A percentile compares a stretch with the other conserved stretches of the same genome.
Conservation (phyloP, 1,140 invertebrate species). For the Trichomalopsis sarcophagae region DNA sequence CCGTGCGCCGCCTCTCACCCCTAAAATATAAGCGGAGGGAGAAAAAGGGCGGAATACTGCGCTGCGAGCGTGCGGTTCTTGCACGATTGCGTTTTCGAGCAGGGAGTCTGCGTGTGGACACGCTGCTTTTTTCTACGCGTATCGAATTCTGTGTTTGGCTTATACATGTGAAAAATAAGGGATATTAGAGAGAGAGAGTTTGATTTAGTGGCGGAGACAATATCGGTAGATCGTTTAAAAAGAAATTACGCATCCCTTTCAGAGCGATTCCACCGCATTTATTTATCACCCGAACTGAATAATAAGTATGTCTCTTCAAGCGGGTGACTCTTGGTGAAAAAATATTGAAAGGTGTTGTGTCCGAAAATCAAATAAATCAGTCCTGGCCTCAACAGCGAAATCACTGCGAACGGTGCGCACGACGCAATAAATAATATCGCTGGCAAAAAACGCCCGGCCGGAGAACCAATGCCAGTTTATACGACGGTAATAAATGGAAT, state of each 20-base stretch:
- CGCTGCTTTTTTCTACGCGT: neutral
- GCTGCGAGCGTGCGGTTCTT: neutral
- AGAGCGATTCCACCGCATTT: neutral
- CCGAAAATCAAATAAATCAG: slow-evolving; percentile 41
- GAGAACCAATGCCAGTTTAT: slow-evolving; percentile 32
- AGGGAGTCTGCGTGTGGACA: neutral
- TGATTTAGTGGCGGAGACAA: neutral
- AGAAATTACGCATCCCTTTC: neutral
- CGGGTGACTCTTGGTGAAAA: neutral
- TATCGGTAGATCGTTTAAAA: too few species aligned
- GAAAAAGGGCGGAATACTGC: slow-evolving; percentile 2
- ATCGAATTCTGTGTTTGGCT: neutral
- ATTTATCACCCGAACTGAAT: neutral
- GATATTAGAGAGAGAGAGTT: neutral
- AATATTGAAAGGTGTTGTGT: slow-evolving; percentile 8
- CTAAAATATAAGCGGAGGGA: neutral
- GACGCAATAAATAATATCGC: slow-evolving; percentile 35
- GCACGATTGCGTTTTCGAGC: neutral
- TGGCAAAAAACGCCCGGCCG: slow-evolving; percentile 27
- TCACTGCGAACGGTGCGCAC: neutral
- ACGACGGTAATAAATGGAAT: slow-evolving; percentile 45
- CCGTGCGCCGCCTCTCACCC: neutral
- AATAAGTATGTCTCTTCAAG: neutral
- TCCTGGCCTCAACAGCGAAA: neutral
- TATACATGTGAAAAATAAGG: neutral